Base-by-base conservation (phyloP, 2,113 vertebrate genomes). In the Electrona antarctica region DNA sequence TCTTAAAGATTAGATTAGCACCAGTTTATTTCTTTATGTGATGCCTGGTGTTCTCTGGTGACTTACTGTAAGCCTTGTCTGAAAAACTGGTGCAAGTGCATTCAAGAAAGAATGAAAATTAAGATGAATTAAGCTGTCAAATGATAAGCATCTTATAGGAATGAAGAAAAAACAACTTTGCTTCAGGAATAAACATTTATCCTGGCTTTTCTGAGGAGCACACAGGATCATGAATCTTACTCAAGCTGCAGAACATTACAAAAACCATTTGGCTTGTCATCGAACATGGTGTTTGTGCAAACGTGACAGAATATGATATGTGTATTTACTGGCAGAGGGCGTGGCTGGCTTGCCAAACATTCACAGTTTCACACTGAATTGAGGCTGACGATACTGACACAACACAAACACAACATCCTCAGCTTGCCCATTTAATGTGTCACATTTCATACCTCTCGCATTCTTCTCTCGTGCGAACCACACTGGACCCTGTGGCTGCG, bases 391-490 rank as follows among this genome's bases (percentile, higher is more conserved):
- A 71, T 62, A 74, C 74, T 73, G 77, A 80, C 82, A 80, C 49
- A 66, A 21, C 21, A 21, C 77, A 81, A 69, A 78, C 71, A 77
- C 62, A 64, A 57, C 85, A 84, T 82, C 85, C 83, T 80, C 76
- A 71, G 49, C 71, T 77, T 50, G 6, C 28, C 72, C 61, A 80
- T 75, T 49, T 76, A 80, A 74, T 54, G 62, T 71, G 87, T 77
- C 79, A 75, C 14, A 14, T 85, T 85, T 68, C 65, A 85, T 86
- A 60, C 66, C 11, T 7, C 69, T 88, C 79, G 87, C 78, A 73
- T 87, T 89, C 71, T 84, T 84, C 83, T 75, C 73, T 70, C 69
- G 65, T 80, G 83, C 84, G 84, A 87, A 52, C 79, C 79, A 64
- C 79, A 82, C 79, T 84, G 82, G 76, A 83, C 82, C 64, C 81